Percentiles rank a stretch among this genome's conserved stretches.
Conservation (phyloP, 2,797 vertebrate species). For the Glyptemys insculpta region DNA sequence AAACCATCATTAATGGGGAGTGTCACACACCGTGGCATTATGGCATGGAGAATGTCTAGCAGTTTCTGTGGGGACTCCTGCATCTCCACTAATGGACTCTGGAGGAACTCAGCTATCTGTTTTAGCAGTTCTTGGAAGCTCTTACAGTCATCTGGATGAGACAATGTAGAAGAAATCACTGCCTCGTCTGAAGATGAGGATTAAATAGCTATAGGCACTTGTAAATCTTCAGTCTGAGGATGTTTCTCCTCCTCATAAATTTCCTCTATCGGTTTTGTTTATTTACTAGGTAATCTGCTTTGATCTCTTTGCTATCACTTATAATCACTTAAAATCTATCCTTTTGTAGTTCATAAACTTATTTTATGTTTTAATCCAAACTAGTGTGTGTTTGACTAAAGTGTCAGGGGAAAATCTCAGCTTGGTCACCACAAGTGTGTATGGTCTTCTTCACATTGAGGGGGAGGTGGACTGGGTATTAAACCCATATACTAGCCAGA, state of each 20-base stretch:
- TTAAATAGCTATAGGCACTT: neutral
- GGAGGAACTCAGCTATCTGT: neutral
- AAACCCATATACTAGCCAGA: too few relatives aligned
- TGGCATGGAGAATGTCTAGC: neutral
- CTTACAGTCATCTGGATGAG: neutral
- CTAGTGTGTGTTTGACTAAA: too few relatives aligned
- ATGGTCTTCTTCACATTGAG: too few relatives aligned
- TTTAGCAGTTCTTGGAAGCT: neutral
- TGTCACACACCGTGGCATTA: neutral
- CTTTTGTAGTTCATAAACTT: too few relatives aligned
- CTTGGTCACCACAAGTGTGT: too few relatives aligned
- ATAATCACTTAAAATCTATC: too few relatives aligned
- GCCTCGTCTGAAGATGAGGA: neutral
- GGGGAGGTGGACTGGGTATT: too few relatives aligned
- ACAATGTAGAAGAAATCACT: neutral
- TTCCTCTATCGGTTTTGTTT: neutral
- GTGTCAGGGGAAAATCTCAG: too few relatives aligned
- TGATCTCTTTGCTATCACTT: too few relatives aligned
- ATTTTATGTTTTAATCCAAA: too few relatives aligned
- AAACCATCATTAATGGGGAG: neutral
- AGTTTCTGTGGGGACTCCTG: neutral
- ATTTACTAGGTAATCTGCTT: too few relatives aligned
- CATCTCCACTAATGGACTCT: neutral
- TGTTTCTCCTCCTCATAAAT: neutral
- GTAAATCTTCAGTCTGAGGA: neutral